phyloP scores from a whole-genome alignment of 2,797 vertebrate species.

The Pangasius mekongensis region DNA sequence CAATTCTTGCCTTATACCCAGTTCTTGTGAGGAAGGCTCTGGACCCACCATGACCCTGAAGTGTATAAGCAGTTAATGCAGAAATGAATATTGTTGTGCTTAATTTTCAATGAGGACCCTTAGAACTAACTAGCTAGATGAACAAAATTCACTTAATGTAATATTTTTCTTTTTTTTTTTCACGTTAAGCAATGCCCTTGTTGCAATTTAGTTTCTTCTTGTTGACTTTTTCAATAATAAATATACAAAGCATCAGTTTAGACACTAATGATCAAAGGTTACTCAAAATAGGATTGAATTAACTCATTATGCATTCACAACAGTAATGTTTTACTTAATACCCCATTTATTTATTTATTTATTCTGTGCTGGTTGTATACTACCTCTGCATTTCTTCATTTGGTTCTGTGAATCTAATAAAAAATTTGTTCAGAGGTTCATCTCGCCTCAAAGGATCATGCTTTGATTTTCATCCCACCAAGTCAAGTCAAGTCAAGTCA shows the following conservation, averaged over 20 bases:
- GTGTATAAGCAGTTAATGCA: background rate
- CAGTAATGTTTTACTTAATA: background rate
- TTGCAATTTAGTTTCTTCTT: background rate
- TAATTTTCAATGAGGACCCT: background rate
- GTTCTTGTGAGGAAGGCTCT: background rate
- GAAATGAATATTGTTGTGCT: background rate
- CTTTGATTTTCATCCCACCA: background rate
- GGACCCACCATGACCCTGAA: background rate
- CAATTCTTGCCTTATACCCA: background rate
- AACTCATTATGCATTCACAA: background rate
- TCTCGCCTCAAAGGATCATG: background rate
- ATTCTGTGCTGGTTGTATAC: background rate
- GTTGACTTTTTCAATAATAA: background rate
- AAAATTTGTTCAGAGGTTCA: background rate
- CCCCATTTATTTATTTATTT: background rate
- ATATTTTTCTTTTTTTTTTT: background rate
- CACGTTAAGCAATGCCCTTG: background rate
- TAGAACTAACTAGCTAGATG: background rate
- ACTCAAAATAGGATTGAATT: background rate
- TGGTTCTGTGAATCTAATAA: background rate
- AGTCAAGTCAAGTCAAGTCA: too few species aligned
- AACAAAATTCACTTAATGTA: background rate
- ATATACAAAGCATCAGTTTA: background rate
- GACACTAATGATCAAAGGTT: background rate
- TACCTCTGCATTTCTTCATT: background rate